These are phyloP conservation scores for Eulithis prunata DNA, from an alignment of 2,888 invertebrate genomes.

Conservation along the genomic window DNA sequence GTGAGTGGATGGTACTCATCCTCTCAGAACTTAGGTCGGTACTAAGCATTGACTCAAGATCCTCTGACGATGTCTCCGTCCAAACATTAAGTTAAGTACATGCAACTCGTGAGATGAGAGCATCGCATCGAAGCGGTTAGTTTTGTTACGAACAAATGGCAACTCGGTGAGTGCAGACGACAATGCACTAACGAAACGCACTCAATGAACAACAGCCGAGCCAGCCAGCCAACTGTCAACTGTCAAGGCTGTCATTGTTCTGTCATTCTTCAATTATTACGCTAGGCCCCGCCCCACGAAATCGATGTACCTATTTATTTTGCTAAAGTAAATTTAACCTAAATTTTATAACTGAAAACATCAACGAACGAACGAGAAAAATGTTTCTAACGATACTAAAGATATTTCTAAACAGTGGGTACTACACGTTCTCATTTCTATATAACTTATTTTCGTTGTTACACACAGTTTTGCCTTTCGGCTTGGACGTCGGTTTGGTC, in stretches of 20 bases:
- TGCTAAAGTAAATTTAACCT: conserved; percentile 53
- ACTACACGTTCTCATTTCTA: conserved; percentile 56
- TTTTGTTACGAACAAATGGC: conserved; percentile 38
- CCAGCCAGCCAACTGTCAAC: conserved; percentile 46
- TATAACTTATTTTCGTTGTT: conserved; percentile 60
- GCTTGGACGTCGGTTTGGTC: conserved; percentile 68
- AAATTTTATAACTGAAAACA: conserved; percentile 47
- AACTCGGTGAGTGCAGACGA: not conserved
- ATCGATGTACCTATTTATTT: conserved; percentile 60
- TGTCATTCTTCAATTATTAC: no score
- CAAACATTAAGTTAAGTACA: no score
- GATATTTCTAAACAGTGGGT: conserved; percentile 56
- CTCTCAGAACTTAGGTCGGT: no score
- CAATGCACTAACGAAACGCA: not conserved
- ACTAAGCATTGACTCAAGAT: no score
- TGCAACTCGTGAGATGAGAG: no score
- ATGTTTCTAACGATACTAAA: conserved; percentile 66
- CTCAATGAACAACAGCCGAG: not conserved
- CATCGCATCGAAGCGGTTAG: no score
- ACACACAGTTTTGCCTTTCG: conserved; percentile 72
- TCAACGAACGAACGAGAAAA: conserved; percentile 65
- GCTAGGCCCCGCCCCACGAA: conserved; percentile 50
- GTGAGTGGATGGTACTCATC: no score
- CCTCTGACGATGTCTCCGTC: no score
- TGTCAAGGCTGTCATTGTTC: not conserved